phyloP scores from a whole-genome alignment of 2,113 vertebrate species.

The Anarhynchus alexandrinus region DNA sequence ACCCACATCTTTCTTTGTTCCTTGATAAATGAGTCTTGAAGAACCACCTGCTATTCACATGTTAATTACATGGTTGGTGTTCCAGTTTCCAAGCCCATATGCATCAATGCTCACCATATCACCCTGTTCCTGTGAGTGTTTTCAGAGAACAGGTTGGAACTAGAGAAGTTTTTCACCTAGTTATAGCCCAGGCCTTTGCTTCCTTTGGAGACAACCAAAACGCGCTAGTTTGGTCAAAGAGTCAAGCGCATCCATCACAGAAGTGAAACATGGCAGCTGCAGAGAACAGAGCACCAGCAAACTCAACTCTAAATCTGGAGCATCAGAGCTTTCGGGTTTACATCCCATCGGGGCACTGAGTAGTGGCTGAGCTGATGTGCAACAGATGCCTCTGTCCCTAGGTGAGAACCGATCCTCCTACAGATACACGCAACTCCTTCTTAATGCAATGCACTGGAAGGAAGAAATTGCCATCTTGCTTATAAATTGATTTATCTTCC shows the following conservation, averaged over 20 bases:
- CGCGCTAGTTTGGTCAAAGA: background rate
- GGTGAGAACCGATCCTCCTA: background rate
- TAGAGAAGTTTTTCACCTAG: no score
- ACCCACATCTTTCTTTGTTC: background rate
- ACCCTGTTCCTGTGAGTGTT: background rate
- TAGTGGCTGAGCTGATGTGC: background rate
- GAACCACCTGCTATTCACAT: background rate
- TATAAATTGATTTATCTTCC: background rate
- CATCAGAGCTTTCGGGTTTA: background rate
- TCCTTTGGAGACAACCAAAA: background rate
- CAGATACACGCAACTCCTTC: background rate
- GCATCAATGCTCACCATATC: background rate
- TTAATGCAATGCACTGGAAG: background rate
- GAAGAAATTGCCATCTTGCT: background rate
- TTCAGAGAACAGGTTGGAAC: background rate
- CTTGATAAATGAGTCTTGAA: background rate
- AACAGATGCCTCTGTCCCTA: background rate
- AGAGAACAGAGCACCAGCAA: background rate
- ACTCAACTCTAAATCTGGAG: background rate
- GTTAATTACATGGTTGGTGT: background rate
- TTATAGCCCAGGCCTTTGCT: background rate
- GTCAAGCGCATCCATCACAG: accelerated
- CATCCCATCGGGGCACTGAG: accelerated
- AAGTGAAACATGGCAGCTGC: background rate
- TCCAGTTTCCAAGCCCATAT: background rate